These are phyloP conservation scores for Mythimna loreyi DNA, from an alignment of 2,888 invertebrate species.

Conservation along the genomic window DNA sequence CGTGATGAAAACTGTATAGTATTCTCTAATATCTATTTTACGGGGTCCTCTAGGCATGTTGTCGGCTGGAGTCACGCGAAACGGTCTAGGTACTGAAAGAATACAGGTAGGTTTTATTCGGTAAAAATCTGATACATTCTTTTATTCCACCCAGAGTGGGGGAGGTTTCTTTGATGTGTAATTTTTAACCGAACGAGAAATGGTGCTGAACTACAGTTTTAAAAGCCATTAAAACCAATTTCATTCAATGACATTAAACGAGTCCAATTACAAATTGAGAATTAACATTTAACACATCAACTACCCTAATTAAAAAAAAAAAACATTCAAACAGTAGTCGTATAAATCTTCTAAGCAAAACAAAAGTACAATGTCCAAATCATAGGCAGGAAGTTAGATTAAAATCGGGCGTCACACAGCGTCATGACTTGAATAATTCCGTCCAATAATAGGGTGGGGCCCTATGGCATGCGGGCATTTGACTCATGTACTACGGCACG, in stretches of 20 bases:
- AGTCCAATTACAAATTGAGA: constrained; percentile 28
- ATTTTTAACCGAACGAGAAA: too few relatives aligned
- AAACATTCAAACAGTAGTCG: constrained; percentile 47
- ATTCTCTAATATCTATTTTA: too few relatives aligned
- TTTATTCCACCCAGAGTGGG: too few relatives aligned
- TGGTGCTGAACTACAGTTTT: not conserved
- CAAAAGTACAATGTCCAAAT: constrained; percentile 67
- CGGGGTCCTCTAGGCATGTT: too few relatives aligned
- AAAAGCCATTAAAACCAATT: not conserved
- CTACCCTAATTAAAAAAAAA: constrained; percentile 46
- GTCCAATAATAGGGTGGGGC: constrained; percentile 83
- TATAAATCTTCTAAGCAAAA: constrained; percentile 60
- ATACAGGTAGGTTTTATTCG: too few relatives aligned
- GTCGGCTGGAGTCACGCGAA: too few relatives aligned
- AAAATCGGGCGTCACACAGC: constrained; percentile 80
- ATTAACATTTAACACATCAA: constrained; percentile 30
- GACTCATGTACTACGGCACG: constrained; percentile 84
- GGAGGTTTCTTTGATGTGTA: too few relatives aligned
- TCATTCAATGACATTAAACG: not conserved
- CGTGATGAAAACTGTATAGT: too few relatives aligned
- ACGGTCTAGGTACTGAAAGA: too few relatives aligned
- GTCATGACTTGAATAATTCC: constrained; percentile 81
- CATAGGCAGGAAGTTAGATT: constrained; percentile 81
- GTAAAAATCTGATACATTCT: too few relatives aligned
- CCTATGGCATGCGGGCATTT: constrained; percentile 82